A percentile compares a stretch with the other conserved stretches of the same genome.
phyloP scores from a whole-genome alignment of 1,140 invertebrate species.

The Euwallacea similis region DNA sequence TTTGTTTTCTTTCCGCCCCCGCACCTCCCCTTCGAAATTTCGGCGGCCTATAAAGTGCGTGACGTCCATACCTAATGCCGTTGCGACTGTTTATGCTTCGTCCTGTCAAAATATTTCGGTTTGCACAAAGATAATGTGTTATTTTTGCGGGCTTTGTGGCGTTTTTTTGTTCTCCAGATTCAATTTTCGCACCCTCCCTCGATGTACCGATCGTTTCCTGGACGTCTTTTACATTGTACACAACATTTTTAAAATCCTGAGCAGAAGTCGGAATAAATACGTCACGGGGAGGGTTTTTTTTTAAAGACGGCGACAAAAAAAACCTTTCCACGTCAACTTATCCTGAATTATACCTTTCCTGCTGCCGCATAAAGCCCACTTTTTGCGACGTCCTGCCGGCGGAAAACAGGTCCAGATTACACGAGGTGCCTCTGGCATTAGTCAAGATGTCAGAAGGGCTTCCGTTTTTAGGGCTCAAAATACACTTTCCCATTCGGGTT shows the following conservation, averaged over 20 bases:
- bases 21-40: constrained; percentile 9
- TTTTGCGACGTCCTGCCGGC: constrained; percentile 30
- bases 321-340: constrained; percentile 23
- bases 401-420: constrained; percentile 31
- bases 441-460: constrained; percentile 30
- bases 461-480: too few species aligned
- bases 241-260: too few species aligned
- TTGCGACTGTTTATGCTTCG: constrained; percentile 38
- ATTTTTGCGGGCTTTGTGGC: constrained; percentile 32
- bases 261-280: background rate
- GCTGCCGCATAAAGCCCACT: constrained; percentile 29
- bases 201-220: background rate
- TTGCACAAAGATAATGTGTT: constrained; percentile 40
- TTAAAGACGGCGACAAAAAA: background rate
- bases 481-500: too few species aligned
- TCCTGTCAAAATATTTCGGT: constrained; percentile 43
- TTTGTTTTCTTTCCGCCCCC: constrained; percentile 19
- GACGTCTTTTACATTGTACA: too few species aligned
- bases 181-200: constrained; percentile 11
- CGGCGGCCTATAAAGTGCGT: constrained; percentile 29
- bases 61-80: constrained; percentile 45
- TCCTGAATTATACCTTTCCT: constrained; percentile 36
- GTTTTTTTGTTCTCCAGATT: constrained; percentile 7
- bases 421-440: constrained; percentile 28
- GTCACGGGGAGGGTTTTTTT: background rate